Conservation (phyloP, 2,113 vertebrate genomes). For the Lasiurus cinereus region DNA sequence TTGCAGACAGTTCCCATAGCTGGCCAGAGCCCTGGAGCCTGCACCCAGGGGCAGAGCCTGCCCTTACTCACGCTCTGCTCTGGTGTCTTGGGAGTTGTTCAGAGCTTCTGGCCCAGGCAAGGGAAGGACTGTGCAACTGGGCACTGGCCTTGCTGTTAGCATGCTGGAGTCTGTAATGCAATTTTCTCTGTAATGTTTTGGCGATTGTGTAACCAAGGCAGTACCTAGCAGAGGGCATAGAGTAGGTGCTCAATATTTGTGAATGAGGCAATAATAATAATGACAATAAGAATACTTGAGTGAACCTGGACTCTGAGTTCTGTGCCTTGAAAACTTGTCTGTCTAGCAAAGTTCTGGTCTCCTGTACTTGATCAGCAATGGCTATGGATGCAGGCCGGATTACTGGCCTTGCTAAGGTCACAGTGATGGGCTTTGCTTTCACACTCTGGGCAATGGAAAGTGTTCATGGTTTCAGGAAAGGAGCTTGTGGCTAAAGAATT, state of each 20-base stretch:
- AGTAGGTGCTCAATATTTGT: background rate
- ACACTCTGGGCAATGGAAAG: conserved; percentile 28
- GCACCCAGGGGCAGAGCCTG: conserved; percentile 72
- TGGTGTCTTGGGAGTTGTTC: conserved; percentile 77
- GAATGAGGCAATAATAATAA: background rate
- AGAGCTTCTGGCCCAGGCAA: conserved; percentile 38
- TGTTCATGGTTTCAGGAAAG: conserved; percentile 56
- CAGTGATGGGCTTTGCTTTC: conserved; percentile 23
- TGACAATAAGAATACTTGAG: background rate
- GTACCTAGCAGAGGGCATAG: background rate
- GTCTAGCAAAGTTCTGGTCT: background rate
- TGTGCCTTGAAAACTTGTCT: background rate
- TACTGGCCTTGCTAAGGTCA: background rate
- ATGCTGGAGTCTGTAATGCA: background rate
- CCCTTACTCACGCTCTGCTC: conserved; percentile 81
- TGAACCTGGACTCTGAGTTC: background rate
- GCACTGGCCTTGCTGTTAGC: background rate
- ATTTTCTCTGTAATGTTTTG: background rate
- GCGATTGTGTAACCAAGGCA: background rate
- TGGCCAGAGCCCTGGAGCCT: conserved; percentile 40
- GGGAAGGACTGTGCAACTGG: background rate
- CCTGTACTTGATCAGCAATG: background rate
- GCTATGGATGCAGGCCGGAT: background rate
- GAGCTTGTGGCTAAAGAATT: conserved; percentile 30
- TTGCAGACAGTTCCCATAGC: conserved; percentile 71